A percentile compares a stretch with the other conserved stretches of the same genome.
Conservation (phyloP, 2,797 vertebrate genomes). For the Psittacula echo region DNA sequence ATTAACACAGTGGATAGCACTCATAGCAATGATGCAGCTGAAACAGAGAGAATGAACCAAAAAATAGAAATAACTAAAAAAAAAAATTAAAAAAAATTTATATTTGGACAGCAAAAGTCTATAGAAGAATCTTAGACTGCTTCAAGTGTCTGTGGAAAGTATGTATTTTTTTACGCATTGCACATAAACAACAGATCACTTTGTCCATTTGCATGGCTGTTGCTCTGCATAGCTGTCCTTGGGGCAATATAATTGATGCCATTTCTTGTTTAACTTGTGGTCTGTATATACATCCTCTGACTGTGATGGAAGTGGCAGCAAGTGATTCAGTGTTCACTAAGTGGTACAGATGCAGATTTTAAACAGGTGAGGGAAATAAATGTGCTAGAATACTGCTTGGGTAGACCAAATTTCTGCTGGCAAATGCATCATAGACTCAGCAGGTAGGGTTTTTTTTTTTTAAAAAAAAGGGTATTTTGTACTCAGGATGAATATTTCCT, state of each 20-base stretch:
- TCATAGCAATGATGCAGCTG: not conserved
- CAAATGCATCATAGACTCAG: not conserved
- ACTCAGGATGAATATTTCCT: not conserved
- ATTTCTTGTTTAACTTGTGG: not conserved
- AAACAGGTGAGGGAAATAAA: not conserved
- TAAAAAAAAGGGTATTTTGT: not conserved
- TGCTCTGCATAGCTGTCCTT: not conserved
- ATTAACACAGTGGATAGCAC: not conserved
- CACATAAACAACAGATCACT: not conserved
- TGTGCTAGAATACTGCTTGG: not conserved
- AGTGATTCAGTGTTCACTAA: not conserved
- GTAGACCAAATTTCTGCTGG: not conserved
- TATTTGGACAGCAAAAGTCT: not conserved
- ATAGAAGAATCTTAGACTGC: not conserved
- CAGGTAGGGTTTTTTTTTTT: accelerated
- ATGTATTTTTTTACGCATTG: not conserved
- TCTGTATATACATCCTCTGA: not conserved
- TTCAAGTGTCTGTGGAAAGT: not conserved
- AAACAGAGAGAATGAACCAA: not conserved
- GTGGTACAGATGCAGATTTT: not conserved
- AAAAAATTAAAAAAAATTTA: not conserved
- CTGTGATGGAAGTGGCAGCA: not conserved
- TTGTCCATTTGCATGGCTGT: not conserved
- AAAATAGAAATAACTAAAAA: not conserved
- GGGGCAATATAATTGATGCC: not conserved